These are phyloP conservation scores for Neoarius graeffei DNA, from an alignment of 2,113 vertebrate species.

Conservation along the genomic window DNA sequence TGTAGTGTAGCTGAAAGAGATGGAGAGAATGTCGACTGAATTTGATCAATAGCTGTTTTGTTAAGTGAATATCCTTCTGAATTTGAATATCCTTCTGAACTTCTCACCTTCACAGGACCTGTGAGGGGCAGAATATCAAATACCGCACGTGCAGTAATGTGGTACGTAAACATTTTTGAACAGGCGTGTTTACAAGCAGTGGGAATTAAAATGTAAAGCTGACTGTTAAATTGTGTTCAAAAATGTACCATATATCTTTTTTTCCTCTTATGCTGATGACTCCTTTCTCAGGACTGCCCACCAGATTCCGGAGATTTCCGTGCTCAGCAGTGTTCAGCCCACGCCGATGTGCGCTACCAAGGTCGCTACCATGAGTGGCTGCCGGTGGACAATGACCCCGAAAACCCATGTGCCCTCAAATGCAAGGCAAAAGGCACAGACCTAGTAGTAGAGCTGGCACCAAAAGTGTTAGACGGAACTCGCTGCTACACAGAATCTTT, in stretches of 20 bases:
- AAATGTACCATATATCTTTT: neutral
- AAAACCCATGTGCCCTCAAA: slow-evolving; percentile 91
- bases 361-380: slow-evolving; percentile 93
- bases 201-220: neutral
- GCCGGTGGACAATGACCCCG: slow-evolving; percentile 87
- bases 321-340: slow-evolving; percentile 94
- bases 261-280: neutral
- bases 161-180: slow-evolving; percentile 76
- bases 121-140: slow-evolving; percentile 94
- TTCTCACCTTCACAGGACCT: slow-evolving; percentile 77
- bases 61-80: neutral
- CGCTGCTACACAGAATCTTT: slow-evolving; percentile 94
- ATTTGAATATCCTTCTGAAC: slow-evolving; percentile 4
- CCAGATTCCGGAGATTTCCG: slow-evolving; percentile 91
- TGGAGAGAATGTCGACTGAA: neutral
- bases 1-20: slow-evolving; percentile 33
- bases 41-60: neutral
- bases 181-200: neutral
- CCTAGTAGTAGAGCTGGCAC: slow-evolving; percentile 87
- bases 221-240: neutral
- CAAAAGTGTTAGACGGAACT: slow-evolving; percentile 94
- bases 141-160: slow-evolving; percentile 96
- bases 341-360: slow-evolving; percentile 89
- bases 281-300: slow-evolving; percentile 83
- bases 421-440: slow-evolving; percentile 82